phyloP scores from a whole-genome alignment of 2,888 invertebrate genomes.

The Ceramica pisi region DNA sequence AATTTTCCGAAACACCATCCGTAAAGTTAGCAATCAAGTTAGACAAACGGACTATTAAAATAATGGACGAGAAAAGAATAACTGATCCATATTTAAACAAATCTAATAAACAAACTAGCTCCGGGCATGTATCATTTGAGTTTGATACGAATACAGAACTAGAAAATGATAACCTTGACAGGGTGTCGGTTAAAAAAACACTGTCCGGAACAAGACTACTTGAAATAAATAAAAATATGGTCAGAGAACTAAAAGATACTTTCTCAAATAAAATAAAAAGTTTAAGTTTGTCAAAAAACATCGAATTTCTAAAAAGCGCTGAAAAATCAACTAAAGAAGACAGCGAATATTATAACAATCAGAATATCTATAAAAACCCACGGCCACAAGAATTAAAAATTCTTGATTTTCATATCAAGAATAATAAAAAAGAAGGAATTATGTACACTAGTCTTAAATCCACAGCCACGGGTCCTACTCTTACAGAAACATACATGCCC shows the following conservation, averaged over 20 bases:
- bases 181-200: conserved; percentile 62
- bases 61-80: conserved; percentile 68
- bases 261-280: conserved; percentile 9
- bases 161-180: conserved; percentile 42
- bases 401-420: background rate
- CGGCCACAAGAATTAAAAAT: background rate
- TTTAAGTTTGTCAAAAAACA: background rate
- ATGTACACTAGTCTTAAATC: background rate
- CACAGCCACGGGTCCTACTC: background rate
- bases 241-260: conserved; percentile 48
- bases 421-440: background rate
- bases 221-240: conserved; percentile 64
- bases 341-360: background rate
- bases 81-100: conserved; percentile 63
- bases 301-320: conserved; percentile 6
- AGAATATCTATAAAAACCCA: background rate
- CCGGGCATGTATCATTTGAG: conserved; percentile 67
- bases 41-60: conserved; percentile 70
- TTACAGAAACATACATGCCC: background rate
- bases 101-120: conserved; percentile 66
- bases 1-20: conserved; percentile 65
- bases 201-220: conserved; percentile 66
- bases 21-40: conserved; percentile 71
- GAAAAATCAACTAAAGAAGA: background rate
- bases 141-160: conserved; percentile 61